Evolutionary conservation across 2,888 invertebrate species (phyloP).

Genomic region (Harmothoe impar): DNA sequence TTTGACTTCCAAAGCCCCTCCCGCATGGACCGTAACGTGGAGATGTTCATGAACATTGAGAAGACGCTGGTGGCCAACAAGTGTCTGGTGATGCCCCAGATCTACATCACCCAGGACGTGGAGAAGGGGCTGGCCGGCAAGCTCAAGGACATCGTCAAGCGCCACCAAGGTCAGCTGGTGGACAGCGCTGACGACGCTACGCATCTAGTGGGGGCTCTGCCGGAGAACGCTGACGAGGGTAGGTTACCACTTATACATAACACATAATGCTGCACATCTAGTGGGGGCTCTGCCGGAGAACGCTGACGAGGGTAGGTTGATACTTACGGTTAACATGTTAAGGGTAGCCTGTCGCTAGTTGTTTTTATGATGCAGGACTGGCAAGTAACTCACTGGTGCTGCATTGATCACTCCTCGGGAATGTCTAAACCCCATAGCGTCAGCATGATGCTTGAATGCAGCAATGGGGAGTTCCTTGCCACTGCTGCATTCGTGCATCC

Average conservation of each 20-base stretch:
- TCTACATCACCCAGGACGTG: slow-evolving; percentile 88
- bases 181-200: slow-evolving; percentile 95
- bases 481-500: too few relatives aligned
- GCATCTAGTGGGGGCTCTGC: slow-evolving; percentile 93
- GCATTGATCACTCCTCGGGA: too few relatives aligned
- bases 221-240: slow-evolving; percentile 77
- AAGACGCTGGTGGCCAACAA: slow-evolving; percentile 92
- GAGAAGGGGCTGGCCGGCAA: slow-evolving; percentile 89
- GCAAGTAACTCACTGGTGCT: too few relatives aligned
- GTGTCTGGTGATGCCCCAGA: slow-evolving; percentile 87
- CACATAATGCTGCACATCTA: slow-evolving; percentile 95
- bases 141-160: slow-evolving; percentile 93
- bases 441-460: too few relatives aligned
- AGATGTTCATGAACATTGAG: slow-evolving; percentile 89
- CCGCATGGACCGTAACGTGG: slow-evolving; percentile 94
- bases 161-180: slow-evolving; percentile 91
- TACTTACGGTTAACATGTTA: too few relatives aligned
- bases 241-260: slow-evolving; percentile 87
- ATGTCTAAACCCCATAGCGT: too few relatives aligned
- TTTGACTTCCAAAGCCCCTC: slow-evolving; percentile 93
- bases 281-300: slow-evolving; percentile 88
- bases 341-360: too few relatives aligned
- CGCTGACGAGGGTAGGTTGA: slow-evolving; percentile 75
- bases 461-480: too few relatives aligned
- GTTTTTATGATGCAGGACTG: too few relatives aligned